Percentiles rank a stretch among this genome's conserved stretches.
Conservation (phyloP, 2,113 vertebrate species). For the Seriola rivoliana region DNA sequence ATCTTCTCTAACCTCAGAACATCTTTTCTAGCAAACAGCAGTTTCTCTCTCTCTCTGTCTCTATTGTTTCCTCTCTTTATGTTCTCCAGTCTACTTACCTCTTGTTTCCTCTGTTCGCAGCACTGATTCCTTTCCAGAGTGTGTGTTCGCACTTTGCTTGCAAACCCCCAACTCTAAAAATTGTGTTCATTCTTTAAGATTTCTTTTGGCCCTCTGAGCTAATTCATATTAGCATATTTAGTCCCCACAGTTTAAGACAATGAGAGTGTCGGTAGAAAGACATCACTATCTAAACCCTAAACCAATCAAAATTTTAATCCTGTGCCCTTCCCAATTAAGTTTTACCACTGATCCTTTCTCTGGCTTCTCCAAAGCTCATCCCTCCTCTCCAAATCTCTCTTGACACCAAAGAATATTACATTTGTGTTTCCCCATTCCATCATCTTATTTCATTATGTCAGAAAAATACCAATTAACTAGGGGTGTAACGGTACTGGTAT, state of each 20-base stretch:
- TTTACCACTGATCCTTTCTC: conserved; percentile 71
- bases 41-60: background rate
- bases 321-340: conserved; percentile 72
- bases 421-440: conserved; percentile 54
- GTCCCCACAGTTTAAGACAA: conserved; percentile 69
- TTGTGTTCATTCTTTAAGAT: background rate
- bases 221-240: conserved; percentile 61
- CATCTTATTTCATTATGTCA: conserved; percentile 63
- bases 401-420: conserved; percentile 64
- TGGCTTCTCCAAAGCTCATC: conserved; percentile 57
- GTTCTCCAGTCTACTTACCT: background rate
- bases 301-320: conserved; percentile 77
- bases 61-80: background rate
- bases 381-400: conserved; percentile 56
- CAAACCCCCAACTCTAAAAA: conserved; percentile 30
- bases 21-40: background rate
- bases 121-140: conserved; percentile 23
- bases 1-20: background rate
- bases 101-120: conserved; percentile 4
- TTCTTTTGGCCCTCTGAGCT: conserved; percentile 42
- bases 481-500: background rate
- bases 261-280: conserved; percentile 56
- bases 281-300: conserved; percentile 70
- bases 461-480: conserved; percentile 51
- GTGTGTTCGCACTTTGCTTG: background rate